These are phyloP conservation scores for Netelia melanura DNA, from an alignment of 2,888 invertebrate species.

Conservation along the genomic window DNA sequence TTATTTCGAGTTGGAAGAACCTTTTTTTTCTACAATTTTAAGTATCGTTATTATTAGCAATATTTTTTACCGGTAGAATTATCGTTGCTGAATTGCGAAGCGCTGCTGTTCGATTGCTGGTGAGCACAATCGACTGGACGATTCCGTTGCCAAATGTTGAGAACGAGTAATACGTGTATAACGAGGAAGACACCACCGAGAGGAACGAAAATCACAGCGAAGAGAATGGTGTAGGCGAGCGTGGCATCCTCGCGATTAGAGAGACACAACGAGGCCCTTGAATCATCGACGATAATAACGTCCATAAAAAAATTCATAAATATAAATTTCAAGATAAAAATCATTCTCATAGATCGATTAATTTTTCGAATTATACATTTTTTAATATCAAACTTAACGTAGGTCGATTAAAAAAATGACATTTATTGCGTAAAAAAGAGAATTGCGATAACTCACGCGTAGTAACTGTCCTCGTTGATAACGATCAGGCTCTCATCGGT, in stretches of 20 bases:
- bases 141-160: slow-evolving; percentile 74
- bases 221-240: slow-evolving; percentile 72
- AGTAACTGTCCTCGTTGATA: slow-evolving; percentile 70
- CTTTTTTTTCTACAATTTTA: background rate
- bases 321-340: background rate
- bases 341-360: too few relatives aligned
- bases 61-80: slow-evolving; percentile 65
- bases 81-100: slow-evolving; percentile 70
- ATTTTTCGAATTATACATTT: too few relatives aligned
- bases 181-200: slow-evolving; percentile 73
- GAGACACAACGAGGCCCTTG: slow-evolving; percentile 73
- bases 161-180: slow-evolving; percentile 74
- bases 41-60: background rate
- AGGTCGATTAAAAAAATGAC: background rate
- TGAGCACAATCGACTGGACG: slow-evolving; percentile 62
- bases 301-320: background rate
- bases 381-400: too few relatives aligned
- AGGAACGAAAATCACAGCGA: slow-evolving; percentile 75
- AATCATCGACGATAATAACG: slow-evolving; percentile 40
- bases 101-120: slow-evolving; percentile 65
- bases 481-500: slow-evolving; percentile 68
- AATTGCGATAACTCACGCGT: slow-evolving; percentile 69
- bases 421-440: slow-evolving; percentile 1
- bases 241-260: slow-evolving; percentile 67
- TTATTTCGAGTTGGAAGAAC: background rate